Conservation (phyloP, 1,140 invertebrate species). For the Grapholita molesta region DNA sequence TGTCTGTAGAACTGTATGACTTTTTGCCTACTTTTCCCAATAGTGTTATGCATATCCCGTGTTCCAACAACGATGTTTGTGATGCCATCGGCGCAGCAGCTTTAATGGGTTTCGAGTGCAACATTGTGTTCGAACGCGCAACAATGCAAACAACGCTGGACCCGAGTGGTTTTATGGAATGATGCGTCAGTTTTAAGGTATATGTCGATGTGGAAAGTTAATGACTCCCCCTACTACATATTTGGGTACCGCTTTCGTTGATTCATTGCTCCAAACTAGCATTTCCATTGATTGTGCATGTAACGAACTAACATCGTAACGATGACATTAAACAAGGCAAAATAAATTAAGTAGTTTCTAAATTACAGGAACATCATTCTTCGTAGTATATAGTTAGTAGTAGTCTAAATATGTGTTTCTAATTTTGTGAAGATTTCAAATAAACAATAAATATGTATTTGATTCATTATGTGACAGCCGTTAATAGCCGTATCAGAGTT, state of each 20-base stretch:
- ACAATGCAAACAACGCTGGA: conserved; percentile 34
- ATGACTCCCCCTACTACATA: background rate
- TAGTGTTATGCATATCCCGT: conserved; percentile 17
- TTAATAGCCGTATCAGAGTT: too few relatives aligned
- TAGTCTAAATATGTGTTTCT: too few relatives aligned
- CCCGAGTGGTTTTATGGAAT: conserved; percentile 34
- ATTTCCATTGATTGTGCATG: too few relatives aligned
- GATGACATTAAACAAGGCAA: too few relatives aligned
- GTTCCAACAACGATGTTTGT: conserved; percentile 37
- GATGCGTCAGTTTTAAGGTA: background rate
- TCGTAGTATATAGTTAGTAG: too few relatives aligned
- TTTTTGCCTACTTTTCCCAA: background rate
- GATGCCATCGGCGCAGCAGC: conserved; percentile 37
- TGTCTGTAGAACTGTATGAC: background rate
- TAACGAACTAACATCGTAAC: too few relatives aligned
- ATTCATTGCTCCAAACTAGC: background rate
- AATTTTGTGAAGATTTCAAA: too few relatives aligned
- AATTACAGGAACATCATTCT: too few relatives aligned
- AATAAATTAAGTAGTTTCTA: too few relatives aligned
- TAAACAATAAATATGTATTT: too few relatives aligned
- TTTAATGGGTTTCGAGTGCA: conserved; percentile 63
- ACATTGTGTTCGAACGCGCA: conserved; percentile 63
- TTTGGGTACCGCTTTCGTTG: background rate
- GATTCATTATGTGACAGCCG: too few relatives aligned
- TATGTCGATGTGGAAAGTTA: background rate